phyloP scores from a whole-genome alignment of 2,113 vertebrate species.

The Chamaea fasciata region DNA sequence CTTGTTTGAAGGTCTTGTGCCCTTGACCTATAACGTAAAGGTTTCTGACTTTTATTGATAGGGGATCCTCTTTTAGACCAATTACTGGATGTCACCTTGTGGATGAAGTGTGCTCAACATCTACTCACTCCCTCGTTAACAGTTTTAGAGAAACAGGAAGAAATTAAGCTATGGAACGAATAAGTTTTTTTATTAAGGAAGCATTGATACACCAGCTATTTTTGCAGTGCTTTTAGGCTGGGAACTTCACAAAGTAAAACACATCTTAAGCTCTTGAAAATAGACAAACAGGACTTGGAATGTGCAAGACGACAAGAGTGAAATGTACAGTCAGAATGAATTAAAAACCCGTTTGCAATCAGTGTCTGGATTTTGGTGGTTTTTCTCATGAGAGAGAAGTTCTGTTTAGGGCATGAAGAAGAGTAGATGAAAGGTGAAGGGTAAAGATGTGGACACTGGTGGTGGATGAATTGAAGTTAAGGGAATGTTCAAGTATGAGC shows the following conservation, averaged over 20 bases:
- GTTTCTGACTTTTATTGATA: constrained; percentile 1
- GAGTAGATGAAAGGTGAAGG: neutral
- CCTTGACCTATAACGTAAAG: constrained; percentile 9
- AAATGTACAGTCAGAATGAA: neutral
- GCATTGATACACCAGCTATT: neutral
- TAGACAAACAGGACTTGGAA: neutral
- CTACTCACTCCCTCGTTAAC: neutral
- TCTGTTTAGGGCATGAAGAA: neutral
- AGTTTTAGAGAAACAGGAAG: neutral
- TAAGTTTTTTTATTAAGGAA: neutral
- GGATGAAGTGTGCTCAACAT: neutral
- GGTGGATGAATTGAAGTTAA: neutral
- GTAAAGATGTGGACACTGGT: neutral
- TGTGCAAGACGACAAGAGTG: neutral
- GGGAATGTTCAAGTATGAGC: neutral
- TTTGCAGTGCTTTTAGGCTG: neutral
- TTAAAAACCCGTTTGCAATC: neutral
- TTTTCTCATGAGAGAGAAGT: neutral
- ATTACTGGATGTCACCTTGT: neutral
- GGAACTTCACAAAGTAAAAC: neutral
- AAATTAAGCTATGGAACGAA: neutral
- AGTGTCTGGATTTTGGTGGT: neutral
- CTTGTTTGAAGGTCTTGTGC: neutral
- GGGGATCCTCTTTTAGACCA: neutral
- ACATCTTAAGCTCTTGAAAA: neutral